Evolutionary conservation across 2,113 vertebrate species (phyloP), one percentile per base, ranked within the genome.

Genomic region (Dasyprocta punctata): DNA sequence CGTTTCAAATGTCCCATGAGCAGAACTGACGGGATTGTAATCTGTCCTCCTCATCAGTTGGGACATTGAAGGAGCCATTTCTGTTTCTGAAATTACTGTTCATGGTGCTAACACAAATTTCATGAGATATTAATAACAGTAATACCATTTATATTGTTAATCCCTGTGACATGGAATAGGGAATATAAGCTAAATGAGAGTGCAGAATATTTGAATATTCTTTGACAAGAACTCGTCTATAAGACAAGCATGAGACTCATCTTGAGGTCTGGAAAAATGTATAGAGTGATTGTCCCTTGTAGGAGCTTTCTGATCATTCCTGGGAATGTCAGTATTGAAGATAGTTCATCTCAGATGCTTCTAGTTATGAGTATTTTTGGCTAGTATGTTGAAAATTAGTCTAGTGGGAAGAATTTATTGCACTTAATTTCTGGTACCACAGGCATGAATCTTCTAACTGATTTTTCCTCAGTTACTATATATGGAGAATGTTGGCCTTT

Each of bases 381-480:
- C 61, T n/a, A 38, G 5, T 54, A 60, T 88, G 22, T 91, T 83
- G 90, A 86, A 95, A 93, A 83, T 58, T 83, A 84, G 81, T 94
- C 91, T 89, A 90, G 90, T 63, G 85, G 38, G 93, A 96, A 96
- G 58, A 54, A 90, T 89, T 97, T 97, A 47, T 92, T 97, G 26
- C 38, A 71, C 77, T 98, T 92, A 93, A 92, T 92, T 80, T 80
- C 89, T 49, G 49, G 47, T 94, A 24, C 78, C 82, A 61, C 94
- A 92, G 49, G 73, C 0, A 0, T 85, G 58, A 90, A 94, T 93
- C 5, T 94, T 91, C 90, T 56, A 56, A 56, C 54, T 71, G 92
- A 82, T 88, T 92, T 88, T 61, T 63, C 56, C 81, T 91, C 63
- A 22, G 65, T 96, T 80, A 33, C 69, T 94, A 47, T 81, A 3